Percentiles rank a stretch among this genome's conserved stretches.
phyloP scores from a whole-genome alignment of 2,113 vertebrate species.

The Hemiprocne comata region DNA sequence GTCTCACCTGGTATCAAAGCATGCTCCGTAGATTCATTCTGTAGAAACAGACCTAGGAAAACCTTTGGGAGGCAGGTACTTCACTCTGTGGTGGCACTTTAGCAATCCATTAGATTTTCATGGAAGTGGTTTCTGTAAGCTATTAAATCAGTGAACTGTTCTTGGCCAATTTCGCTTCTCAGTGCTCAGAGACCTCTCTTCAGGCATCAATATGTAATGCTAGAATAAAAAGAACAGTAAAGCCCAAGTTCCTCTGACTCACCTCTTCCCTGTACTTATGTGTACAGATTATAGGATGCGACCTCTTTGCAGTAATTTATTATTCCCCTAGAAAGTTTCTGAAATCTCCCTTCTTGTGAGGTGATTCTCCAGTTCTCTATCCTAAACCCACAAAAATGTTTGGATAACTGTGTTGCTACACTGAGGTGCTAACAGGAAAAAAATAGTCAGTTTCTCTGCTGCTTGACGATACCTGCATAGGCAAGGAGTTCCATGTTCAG shows the following conservation, averaged over 20 bases:
- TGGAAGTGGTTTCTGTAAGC: not conserved
- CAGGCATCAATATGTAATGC: not conserved
- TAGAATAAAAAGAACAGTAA: not conserved
- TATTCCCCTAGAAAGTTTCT: not conserved
- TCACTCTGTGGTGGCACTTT: not conserved
- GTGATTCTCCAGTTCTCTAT: not conserved
- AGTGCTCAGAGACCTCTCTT: not conserved
- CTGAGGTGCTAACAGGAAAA: not conserved
- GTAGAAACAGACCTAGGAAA: not conserved
- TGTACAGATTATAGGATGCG: not conserved
- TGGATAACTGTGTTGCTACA: not conserved
- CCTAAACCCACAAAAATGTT: not conserved
- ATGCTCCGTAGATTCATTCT: not conserved
- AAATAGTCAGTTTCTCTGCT: not conserved
- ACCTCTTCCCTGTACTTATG: not conserved
- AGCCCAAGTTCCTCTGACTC: not conserved
- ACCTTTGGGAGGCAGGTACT: not conserved
- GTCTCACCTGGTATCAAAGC: not conserved
- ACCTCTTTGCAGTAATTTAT: not conserved
- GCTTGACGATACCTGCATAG: not conserved
- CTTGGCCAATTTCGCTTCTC: not conserved
- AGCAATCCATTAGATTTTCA: not conserved
- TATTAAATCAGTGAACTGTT: not conserved
- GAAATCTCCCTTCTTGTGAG: not conserved
- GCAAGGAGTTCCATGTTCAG: not conserved